Conservation (phyloP, 2,888 invertebrate species). For the Mesorhabditis spiculigera region DNA sequence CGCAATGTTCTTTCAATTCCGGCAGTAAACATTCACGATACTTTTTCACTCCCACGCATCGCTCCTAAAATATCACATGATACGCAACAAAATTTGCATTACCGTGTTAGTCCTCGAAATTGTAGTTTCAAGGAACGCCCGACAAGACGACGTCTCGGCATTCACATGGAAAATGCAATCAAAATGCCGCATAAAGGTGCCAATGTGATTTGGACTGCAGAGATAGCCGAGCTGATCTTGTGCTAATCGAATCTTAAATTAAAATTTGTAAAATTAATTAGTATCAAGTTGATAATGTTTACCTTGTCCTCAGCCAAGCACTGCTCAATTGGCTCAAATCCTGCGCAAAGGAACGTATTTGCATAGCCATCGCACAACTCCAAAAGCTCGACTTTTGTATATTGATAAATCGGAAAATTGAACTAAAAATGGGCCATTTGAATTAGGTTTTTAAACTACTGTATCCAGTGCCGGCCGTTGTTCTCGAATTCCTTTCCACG, state of each 20-base stretch:
- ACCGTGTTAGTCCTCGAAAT: neutral
- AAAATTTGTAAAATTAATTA: neutral
- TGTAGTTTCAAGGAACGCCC: neutral
- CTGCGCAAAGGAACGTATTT: conserved; percentile 4
- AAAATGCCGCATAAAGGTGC: neutral
- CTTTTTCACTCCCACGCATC: too few species aligned
- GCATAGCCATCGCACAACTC: conserved; percentile 5
- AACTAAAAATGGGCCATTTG: neutral
- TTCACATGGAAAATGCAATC: neutral
- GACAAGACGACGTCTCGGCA: neutral
- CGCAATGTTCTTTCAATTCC: too few species aligned
- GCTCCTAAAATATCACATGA: too few species aligned
- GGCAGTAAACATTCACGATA: too few species aligned
- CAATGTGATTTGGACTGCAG: conserved; percentile 1
- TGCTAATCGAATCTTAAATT: neutral
- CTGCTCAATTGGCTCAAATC: conserved; percentile 1
- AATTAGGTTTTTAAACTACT: neutral
- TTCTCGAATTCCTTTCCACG: conserved; percentile 2
- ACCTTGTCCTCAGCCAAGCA: neutral
- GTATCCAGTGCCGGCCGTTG: neutral
- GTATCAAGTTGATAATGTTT: neutral
- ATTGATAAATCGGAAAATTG: neutral
- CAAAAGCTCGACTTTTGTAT: conserved; percentile 3
- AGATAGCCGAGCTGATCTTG: conserved; percentile 1
- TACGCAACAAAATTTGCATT: too few species aligned